Percentiles rank a stretch among this genome's conserved stretches.
phyloP scores from a whole-genome alignment of 2,113 vertebrate species.

The Strigops habroptila region DNA sequence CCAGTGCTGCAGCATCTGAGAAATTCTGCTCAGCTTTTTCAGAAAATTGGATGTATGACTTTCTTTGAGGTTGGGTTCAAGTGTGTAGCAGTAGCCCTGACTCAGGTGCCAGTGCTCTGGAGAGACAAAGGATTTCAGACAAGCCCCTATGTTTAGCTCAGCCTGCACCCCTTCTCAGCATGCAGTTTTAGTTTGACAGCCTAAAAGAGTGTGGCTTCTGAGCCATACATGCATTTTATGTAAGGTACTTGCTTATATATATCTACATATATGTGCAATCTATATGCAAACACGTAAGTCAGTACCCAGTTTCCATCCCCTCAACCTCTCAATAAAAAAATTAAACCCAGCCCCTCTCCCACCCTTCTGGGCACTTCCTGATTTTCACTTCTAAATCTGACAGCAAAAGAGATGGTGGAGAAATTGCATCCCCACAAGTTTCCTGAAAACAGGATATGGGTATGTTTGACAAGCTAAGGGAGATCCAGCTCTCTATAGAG shows the following conservation, averaged over 20 bases:
- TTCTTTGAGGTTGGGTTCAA: not conserved
- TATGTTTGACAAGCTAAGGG: not conserved
- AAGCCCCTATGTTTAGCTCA: not conserved
- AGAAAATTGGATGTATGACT: rapidly evolving
- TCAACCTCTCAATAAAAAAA: not conserved
- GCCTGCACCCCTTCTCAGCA: not conserved
- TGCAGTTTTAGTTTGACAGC: not conserved
- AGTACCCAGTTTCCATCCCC: not conserved
- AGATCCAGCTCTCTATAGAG: not conserved
- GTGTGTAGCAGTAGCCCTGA: not conserved
- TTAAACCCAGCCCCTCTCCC: not conserved
- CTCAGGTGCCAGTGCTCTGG: not conserved
- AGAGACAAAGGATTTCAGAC: not conserved
- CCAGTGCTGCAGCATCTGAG: not conserved
- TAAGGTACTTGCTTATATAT: not conserved
- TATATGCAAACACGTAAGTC: not conserved
- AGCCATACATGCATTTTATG: not conserved
- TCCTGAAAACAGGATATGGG: not conserved
- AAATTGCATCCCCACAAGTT: not conserved
- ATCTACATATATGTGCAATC: not conserved
- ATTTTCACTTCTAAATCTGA: not conserved
- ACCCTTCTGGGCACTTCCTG: not conserved
- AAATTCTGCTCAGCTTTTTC: not conserved
- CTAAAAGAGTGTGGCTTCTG: not conserved
- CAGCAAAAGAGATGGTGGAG: not conserved